phyloP scores from a whole-genome alignment of 2,113 vertebrate species.

The Tachysurus vachellii region DNA sequence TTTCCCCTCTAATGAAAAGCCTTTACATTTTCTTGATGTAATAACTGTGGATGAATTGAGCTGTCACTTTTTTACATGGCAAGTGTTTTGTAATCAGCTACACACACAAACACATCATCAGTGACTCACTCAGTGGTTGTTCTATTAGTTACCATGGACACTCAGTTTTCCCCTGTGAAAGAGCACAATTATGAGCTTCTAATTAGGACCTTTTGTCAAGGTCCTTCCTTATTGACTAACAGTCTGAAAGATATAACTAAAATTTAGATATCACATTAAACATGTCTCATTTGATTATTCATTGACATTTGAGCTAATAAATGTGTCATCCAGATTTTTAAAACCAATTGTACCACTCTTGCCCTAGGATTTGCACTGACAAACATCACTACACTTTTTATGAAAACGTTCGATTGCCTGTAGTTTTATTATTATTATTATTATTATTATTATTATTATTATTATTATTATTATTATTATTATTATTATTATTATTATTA shows the following conservation, averaged over 20 bases:
- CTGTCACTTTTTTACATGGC: slow-evolving; percentile 2
- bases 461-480: too few relatives aligned
- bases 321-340: not conserved
- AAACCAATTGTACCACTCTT: not conserved
- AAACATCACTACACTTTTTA: not conserved
- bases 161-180: slow-evolving; percentile 47
- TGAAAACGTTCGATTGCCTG: not conserved
- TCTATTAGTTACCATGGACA: slow-evolving; percentile 59
- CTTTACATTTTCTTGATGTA: not conserved
- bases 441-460: too few relatives aligned
- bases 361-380: not conserved
- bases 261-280: slow-evolving; percentile 2
- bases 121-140: slow-evolving; percentile 38
- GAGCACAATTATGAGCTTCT: slow-evolving; percentile 49
- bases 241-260: slow-evolving; percentile 22
- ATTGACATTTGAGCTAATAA: not conserved
- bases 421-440: too few relatives aligned
- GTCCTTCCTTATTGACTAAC: slow-evolving; percentile 10
- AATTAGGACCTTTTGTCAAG: slow-evolving; percentile 36
- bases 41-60: not conserved
- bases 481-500: too few relatives aligned
- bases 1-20: not conserved
- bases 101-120: slow-evolving; percentile 24
- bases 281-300: not conserved
- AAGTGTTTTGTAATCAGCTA: slow-evolving; percentile 19